Evolutionary conservation across 2,797 vertebrate species (phyloP), one percentile per base, ranked within the genome.

Genomic region (Trachops cirrhosus): DNA sequence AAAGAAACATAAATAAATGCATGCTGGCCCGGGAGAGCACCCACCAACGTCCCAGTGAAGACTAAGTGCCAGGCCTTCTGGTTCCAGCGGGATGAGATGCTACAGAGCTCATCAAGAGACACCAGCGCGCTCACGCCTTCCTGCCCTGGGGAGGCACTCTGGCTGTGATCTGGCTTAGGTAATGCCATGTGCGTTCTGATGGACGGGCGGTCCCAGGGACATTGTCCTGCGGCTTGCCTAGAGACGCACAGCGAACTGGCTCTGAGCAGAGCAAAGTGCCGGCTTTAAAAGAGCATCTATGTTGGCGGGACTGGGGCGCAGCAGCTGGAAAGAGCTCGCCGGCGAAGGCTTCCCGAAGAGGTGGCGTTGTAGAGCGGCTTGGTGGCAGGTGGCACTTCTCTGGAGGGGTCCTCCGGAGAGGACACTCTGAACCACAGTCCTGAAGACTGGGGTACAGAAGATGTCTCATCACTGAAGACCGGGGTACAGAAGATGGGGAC

Each of bases 21-120:
- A 32, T 21, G 37, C 48, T 41, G 32, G 57, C 71, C 80, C 12
- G 75, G 87, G 83, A 24, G 37, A 41, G 26, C 57, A 2, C 54
- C 37, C 7, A 14, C 62, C 46, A 59, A 77, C 44, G 79, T 88
- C 12, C 1, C 14, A 82, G 41, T 50, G 3, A 24, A 50, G 52
- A 89, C 80, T 85, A 48, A 70, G 50, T 94, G 95, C 75, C 52
- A 54, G 22, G 62, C 16, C 89, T 92, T 89, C 79, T 67, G 54
- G 54, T 10, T 22, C 52, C 7, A 6, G 22, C 0, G 52, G 21
- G 48, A 7, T 7, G 50, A 52, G 50, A 34, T 11, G 84, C 54
- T 62, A 64, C 95, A 52, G 89, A 78, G 70, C 77, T 64, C 88
- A 68, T 62, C 75, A 87, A 90, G 82, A 46, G 67, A 73, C 5